Base-by-base conservation (phyloP, 1,140 invertebrate species). In the Drosophila eugracilis region DNA sequence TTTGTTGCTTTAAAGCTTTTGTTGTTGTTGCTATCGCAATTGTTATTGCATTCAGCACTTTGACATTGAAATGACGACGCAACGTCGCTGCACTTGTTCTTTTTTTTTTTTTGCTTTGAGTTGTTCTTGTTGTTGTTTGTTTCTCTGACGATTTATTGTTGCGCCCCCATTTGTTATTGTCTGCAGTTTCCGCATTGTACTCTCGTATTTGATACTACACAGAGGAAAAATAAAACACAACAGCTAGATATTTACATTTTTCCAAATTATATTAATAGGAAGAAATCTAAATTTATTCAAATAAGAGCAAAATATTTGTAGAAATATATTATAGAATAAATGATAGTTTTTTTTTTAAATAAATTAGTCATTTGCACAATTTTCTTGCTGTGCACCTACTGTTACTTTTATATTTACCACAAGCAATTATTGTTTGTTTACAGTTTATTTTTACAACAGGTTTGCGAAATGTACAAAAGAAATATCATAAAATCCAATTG, bases 401-500 rank as follows among this genome's bases (percentile, higher is more conserved):
- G 36, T 34, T 67, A 28, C 30, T 34, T 15, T 34, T 41, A 34
- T 28, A 17, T 15, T 15, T 37, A 7, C 42, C n/a, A 12, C 42
- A 15, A 4, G 36, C 54, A 15, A 24, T 37, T 58, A 39, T 57
- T 72, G 17, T 28, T 57, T 60, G 59, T 67, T 72, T 79, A 84
- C 58, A 39, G 70, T 78, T 78, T 62, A 75, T 84, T 75, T 78
- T 49, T 78, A 42, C 59, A 84, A 75, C 75, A 78, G 79, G 79
- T 78, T 83, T 75, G 54, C 21, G 2, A 47, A 24, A 17, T 48
- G 37, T 22, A 42, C 37, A 26, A 30, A 22, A 34, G n/a, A 47
- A 34, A 22, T 26, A 28, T 37, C 14, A 19, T 34, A 36, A 57
- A 48, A 57, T 36, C 41, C 34, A 69, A 83, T 67, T 52, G 65